phyloP scores from a whole-genome alignment of 2,113 vertebrate species.

The Raja brachyura region DNA sequence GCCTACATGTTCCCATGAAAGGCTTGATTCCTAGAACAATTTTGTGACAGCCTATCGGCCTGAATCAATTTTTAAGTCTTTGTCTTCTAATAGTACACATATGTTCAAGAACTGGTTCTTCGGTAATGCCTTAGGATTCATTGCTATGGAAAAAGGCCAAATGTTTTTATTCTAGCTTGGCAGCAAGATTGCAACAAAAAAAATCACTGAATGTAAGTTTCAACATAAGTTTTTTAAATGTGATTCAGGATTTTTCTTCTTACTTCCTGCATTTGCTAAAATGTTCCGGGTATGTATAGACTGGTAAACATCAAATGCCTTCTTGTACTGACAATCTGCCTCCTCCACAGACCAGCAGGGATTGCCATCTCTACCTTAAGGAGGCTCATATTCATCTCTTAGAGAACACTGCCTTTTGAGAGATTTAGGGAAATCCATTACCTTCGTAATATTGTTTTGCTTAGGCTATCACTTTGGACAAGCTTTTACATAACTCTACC shows the following conservation, averaged over 20 bases:
- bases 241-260: not conserved
- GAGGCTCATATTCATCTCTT: not conserved
- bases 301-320: not conserved
- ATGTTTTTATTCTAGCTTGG: not conserved
- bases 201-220: not conserved
- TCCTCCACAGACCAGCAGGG: not conserved
- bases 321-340: not conserved
- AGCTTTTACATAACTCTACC: no score
- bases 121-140: not conserved
- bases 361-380: not conserved
- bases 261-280: not conserved
- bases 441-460: not conserved
- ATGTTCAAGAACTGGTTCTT: slow-evolving; percentile 26
- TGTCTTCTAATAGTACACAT: not conserved
- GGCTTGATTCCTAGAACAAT: not conserved
- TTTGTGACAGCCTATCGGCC: not conserved
- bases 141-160: not conserved
- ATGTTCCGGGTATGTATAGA: not conserved
- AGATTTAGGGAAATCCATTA: not conserved
- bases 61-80: not conserved
- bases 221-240: not conserved
- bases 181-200: not conserved
- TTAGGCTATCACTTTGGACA: not conserved
- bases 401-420: not conserved
- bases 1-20: not conserved